A percentile compares a stretch with the other conserved stretches of the same genome.
Evolutionary conservation across 2,888 invertebrate species (phyloP).

Genomic region (Fragum sueziense): DNA sequence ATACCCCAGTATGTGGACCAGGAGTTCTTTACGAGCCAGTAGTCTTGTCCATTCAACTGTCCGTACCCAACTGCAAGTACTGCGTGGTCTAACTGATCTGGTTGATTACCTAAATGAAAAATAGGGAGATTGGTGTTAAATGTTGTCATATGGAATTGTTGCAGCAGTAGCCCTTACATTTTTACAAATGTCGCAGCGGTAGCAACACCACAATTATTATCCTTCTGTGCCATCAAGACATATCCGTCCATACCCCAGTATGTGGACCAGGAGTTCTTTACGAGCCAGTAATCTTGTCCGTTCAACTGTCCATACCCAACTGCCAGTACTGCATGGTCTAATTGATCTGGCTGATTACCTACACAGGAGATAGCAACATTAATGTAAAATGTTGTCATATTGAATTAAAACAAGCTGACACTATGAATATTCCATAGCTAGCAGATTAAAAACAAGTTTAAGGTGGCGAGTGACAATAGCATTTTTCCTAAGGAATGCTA

Average conservation of each 20-base stretch:
- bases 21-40: conserved; percentile 97
- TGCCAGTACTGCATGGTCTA: conserved; percentile 96
- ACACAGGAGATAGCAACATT: no score
- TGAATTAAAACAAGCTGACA: no score
- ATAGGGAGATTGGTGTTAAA: no score
- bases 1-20: conserved; percentile 99
- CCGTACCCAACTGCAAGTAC: conserved; percentile 97
- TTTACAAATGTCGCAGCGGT: conserved; percentile 86
- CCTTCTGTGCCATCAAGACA: conserved; percentile 92
- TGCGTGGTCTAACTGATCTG: conserved; percentile 93
- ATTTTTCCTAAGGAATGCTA: no score
- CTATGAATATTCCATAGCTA: no score
- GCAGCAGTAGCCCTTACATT: no score
- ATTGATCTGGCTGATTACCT: conserved; percentile 89
- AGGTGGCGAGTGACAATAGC: no score
- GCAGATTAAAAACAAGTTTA: no score
- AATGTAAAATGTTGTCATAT: no score
- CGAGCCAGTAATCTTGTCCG: conserved; percentile 94
- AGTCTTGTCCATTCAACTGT: conserved; percentile 90
- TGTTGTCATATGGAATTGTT: no score
- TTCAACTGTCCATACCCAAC: conserved; percentile 94
- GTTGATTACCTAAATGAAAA: conserved; percentile 90
- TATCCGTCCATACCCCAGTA: conserved; percentile 99
- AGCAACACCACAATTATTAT: conserved; percentile 98
- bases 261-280: conserved; percentile 98